Evolutionary conservation across 2,888 invertebrate species (phyloP), one percentile per base, ranked within the genome.

Genomic region (Hirudinaria manillensis): DNA sequence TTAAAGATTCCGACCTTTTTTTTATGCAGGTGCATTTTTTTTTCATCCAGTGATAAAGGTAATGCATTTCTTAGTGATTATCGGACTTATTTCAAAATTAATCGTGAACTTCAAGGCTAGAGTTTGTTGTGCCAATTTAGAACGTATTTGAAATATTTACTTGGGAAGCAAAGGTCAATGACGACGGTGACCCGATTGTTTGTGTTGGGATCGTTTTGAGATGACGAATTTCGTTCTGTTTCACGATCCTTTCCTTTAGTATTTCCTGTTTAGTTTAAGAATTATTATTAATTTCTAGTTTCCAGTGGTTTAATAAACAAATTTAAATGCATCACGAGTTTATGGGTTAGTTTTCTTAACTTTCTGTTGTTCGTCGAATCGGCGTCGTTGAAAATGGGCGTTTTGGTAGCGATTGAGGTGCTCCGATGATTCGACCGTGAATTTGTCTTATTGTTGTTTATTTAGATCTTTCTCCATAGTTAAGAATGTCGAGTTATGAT

Each of bases 201-300:
- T 34, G 68, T 24, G n/a, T 68, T n/a, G 36, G n/a, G 32, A n/a
- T 68, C 32, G 32, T 68, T 36, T 36, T 68, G 68, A 68, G 36
- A 68, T 61, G 61, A 68, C 36, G 68, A 68, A 68, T 68, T 34
- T 34, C 32, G 68, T 68, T 68, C 34, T 68, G 32, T 68, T 68
- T 68, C 68, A 68, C 68, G 34, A 68, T 34, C 68, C n/a, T 68
- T 68, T 68, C 21, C 32, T 68, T n/a, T 68, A 68, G 36, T 68
- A 36, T 68, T 68, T 32, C n/a, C 36, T 34, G 2, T 68, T 68
- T 68, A 7, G n/a, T 45, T 45, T 45, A 45, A 45, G 13, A 1
- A 1, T 45, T 45, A 6, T 1, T 45, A 45, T 4, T 45, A 45
- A 45, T 45, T 45, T 10, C 45, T 45, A 45, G 45, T 45, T 45